These are phyloP conservation scores for Chymomyza costata DNA, from an alignment of 1,140 invertebrate genomes.

Conservation along the genomic window DNA sequence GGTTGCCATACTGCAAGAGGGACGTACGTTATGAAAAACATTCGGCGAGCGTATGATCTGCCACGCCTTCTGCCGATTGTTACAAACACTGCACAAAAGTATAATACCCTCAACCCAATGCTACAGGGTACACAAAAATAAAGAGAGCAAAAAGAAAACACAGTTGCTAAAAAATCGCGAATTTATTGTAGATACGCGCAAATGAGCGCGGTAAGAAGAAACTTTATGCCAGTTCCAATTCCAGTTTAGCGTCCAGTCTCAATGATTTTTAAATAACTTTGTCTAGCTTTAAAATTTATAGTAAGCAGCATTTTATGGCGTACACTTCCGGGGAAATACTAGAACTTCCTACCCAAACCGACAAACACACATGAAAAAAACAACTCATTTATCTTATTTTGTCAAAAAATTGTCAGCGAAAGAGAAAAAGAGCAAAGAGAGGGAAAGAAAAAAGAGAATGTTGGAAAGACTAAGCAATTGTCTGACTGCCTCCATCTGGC, in stretches of 20 bases:
- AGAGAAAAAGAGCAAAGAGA: no score
- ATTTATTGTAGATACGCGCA: conserved; percentile 54
- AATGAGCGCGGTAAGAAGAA: conserved; percentile 29
- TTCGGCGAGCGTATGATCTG: no score
- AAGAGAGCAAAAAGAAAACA: neutral
- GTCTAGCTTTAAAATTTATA: conserved; percentile 53
- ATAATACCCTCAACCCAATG: conserved; percentile 1
- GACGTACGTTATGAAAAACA: no score
- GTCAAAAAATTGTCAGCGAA: conserved; percentile 65
- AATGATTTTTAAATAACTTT: conserved; percentile 48
- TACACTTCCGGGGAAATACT: conserved; percentile 7
- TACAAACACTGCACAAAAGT: no score
- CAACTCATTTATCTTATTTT: conserved; percentile 72
- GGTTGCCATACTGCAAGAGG: no score
- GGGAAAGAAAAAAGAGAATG: conserved; percentile 25
- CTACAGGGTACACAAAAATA: conserved; percentile 19
- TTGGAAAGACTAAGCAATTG: conserved; percentile 49
- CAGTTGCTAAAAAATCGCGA: conserved; percentile 44
- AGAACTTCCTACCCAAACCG: neutral
- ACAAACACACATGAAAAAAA: conserved; percentile 6
- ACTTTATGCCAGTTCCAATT: neutral
- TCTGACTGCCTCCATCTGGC: conserved; percentile 35
- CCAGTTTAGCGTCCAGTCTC: conserved; percentile 24
- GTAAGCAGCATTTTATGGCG: conserved; percentile 40
- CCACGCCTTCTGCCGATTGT: no score